Percentiles rank a stretch among this genome's conserved stretches.
These are phyloP conservation scores for Dendrolimus houi DNA, from an alignment of 2,888 invertebrate genomes.

Conservation along the genomic window DNA sequence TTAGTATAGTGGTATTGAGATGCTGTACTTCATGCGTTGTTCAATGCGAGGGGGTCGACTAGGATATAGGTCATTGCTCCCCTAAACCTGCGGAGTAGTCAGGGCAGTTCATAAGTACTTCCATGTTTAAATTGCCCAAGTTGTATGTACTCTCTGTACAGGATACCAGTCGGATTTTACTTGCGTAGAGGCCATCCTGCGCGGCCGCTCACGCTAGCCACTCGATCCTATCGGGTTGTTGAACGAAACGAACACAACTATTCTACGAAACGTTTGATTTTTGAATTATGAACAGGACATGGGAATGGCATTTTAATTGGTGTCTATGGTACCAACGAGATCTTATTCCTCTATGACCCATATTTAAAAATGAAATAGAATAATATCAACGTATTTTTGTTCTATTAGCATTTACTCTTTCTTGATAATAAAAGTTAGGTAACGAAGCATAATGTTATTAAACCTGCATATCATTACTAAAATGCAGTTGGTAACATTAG, in stretches of 20 bases:
- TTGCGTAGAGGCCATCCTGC: conserved; percentile 43
- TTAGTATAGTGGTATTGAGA: conserved; percentile 44
- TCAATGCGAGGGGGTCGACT: conserved; percentile 40
- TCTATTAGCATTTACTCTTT: too few species aligned
- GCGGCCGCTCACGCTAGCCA: conserved; percentile 18
- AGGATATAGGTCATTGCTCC: conserved; percentile 77
- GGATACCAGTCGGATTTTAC: conserved; percentile 48
- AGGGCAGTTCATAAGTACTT: conserved; percentile 69
- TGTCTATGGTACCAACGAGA: background rate
- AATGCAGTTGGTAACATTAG: too few species aligned
- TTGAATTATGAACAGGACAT: conserved; percentile 8
- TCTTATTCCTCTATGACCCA: too few species aligned
- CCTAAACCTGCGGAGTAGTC: conserved; percentile 72
- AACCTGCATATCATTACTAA: too few species aligned
- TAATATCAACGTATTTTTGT: too few species aligned
- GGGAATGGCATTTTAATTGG: background rate
- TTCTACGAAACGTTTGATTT: conserved; percentile 10
- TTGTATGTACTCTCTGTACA: conserved; percentile 69
- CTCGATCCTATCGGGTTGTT: conserved; percentile 26
- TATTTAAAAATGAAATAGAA: too few species aligned
- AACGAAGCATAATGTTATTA: too few species aligned
- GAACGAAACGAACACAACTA: conserved; percentile 27
- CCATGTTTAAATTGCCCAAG: conserved; percentile 72
- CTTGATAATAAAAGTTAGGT: too few species aligned
- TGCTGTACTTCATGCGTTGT: conserved; percentile 50